Conservation (phyloP, 2,797 vertebrate genomes). For the Cirrhinus mrigala region DNA sequence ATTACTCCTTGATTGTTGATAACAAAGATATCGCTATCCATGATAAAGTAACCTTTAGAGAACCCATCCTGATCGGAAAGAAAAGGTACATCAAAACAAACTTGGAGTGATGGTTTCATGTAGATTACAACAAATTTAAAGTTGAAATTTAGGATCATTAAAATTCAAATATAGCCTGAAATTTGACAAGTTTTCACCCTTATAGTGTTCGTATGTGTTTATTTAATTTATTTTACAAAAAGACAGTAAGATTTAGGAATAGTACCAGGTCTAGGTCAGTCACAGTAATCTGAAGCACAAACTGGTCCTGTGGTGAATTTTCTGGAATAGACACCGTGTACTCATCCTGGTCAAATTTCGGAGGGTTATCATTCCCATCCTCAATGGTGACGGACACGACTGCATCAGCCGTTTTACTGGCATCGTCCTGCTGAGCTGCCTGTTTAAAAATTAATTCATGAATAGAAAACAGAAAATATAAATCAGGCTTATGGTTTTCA, state of each 20-base stretch:
- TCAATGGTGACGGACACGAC: slow-evolving; percentile 73
- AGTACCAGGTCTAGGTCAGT: slow-evolving; percentile 79
- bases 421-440: slow-evolving; percentile 78
- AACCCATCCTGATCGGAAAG: slow-evolving; percentile 77
- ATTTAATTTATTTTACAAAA: neutral
- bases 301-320: slow-evolving; percentile 70
- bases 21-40: slow-evolving; percentile 72
- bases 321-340: slow-evolving; percentile 74
- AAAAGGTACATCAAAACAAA: neutral
- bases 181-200: too few species aligned
- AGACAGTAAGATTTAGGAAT: neutral
- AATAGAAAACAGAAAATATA: too few species aligned
- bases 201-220: slow-evolving; percentile 46
- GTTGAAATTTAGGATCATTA: too few species aligned
- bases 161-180: too few species aligned
- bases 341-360: slow-evolving; percentile 67
- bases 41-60: slow-evolving; percentile 76
- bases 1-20: slow-evolving; percentile 76
- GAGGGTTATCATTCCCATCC: slow-evolving; percentile 78
- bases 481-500: too few species aligned
- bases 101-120: neutral
- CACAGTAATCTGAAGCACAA: slow-evolving; percentile 71
- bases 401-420: slow-evolving; percentile 72
- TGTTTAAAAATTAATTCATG: slow-evolving; percentile 49
- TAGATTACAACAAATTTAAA: too few species aligned